Conservation (phyloP, 2,113 vertebrate genomes). For the Riparia riparia region DNA sequence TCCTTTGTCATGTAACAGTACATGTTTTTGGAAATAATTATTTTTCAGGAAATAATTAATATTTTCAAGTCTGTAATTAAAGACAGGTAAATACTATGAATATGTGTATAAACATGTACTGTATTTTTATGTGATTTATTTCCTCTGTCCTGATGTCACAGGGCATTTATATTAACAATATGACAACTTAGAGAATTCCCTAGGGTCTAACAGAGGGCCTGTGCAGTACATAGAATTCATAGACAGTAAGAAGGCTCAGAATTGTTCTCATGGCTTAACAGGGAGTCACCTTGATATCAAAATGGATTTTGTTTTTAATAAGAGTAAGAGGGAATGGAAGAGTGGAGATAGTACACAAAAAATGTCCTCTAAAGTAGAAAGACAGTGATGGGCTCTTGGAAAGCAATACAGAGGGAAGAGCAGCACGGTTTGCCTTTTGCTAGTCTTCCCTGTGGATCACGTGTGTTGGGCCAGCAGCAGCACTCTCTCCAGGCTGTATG, state of each 20-base stretch:
- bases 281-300: neutral
- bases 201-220: neutral
- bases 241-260: neutral
- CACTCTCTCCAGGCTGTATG: neutral
- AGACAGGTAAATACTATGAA: neutral
- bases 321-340: neutral
- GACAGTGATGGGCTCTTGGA: neutral
- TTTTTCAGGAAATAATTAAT: neutral
- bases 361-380: neutral
- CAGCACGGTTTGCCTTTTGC: neutral
- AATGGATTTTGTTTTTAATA: neutral
- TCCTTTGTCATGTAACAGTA: neutral
- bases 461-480: neutral
- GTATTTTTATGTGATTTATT: neutral
- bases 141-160: neutral
- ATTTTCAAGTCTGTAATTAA: conserved; percentile 15
- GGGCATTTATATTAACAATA: neutral
- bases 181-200: neutral
- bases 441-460: neutral
- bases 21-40: conserved; percentile 1
- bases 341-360: neutral
- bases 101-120: neutral
- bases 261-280: neutral
- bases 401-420: neutral
- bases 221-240: neutral